Percentiles rank a stretch among this genome's conserved stretches.
phyloP scores from a whole-genome alignment of 2,797 vertebrate species.

The Synanceia verrucosa region DNA sequence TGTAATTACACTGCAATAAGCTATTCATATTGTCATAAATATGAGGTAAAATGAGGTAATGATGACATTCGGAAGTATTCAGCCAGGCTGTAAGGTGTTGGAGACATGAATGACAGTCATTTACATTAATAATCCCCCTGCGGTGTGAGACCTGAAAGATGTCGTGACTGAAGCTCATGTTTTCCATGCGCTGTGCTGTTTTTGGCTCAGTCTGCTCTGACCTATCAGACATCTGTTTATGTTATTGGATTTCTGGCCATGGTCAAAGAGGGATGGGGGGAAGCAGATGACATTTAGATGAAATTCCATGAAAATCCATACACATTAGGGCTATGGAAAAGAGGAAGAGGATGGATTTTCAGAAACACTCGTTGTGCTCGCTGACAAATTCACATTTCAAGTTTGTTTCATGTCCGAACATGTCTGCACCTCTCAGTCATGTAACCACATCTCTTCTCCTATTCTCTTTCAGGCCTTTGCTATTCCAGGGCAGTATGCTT shows the following conservation, averaged over 20 bases:
- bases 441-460: conserved; percentile 4
- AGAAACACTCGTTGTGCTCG: neutral
- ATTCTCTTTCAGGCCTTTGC: conserved; percentile 86
- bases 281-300: conserved; percentile 76
- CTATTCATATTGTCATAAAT: conserved; percentile 7
- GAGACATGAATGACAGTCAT: conserved; percentile 21
- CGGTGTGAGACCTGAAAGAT: conserved; percentile 42
- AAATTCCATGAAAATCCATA: conserved; percentile 70
- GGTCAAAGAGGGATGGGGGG: conserved; percentile 31
- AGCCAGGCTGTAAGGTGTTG: conserved; percentile 19
- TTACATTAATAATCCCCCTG: conserved; percentile 28
- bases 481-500: conserved; percentile 92
- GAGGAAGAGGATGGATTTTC: conserved; percentile 58
- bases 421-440: conserved; percentile 8
- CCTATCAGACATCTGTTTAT: conserved; percentile 74
- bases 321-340: conserved; percentile 55
- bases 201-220: conserved; percentile 60
- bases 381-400: conserved; percentile 36
- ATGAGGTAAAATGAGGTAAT: conserved; percentile 12
- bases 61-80: conserved; percentile 16
- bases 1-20: conserved; percentile 38
- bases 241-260: conserved; percentile 72
- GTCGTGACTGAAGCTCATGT: conserved; percentile 42
- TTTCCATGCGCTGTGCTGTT: conserved; percentile 55
- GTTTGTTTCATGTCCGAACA: conserved; percentile 23